Base-by-base conservation (phyloP, 2,888 invertebrate species). In the Drosophila koepferae region DNA sequence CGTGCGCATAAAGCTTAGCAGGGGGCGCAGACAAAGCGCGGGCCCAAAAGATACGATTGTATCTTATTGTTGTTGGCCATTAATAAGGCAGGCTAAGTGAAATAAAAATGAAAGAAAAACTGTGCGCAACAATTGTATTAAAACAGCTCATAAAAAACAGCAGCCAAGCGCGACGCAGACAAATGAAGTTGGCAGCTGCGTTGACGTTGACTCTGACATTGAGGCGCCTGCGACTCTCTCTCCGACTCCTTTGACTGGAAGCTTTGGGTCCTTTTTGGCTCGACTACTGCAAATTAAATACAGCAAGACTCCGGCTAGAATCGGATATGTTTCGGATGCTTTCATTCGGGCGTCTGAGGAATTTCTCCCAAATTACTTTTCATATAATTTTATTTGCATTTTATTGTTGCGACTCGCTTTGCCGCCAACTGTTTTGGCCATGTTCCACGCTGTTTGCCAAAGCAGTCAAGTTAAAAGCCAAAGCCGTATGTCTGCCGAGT, bases 111-210 rank as follows among this genome's bases (percentile, higher is more conserved):
- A 38, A 38, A 36, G 28, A 61, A 74, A 58, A 72, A 44, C 65
- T 54, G 44, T 60, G 59, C 68, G 74, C 72, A 86, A 79, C 86
- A 86, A 86, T 90, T 89, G 86, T 81, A 90, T 90, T 90, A 89
- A 90, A 86, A 65, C 58, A 69, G 53, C 49, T 53, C 68, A 77
- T 76, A 80, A 77, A 75, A 75, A 80, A 75, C 63, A 54, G 63
- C 71, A 58, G 65, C 51, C 53, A 59, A 49, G 51, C 43, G 62
- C 58, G 59, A 62, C 63, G 46, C 58, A 72, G 69, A 77, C 81
- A 77, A 77, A 77, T 77, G 62, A 82, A 80, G 72, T 74, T 81
- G 78, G 65, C 81, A 80, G 63, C 65, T 78, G 74, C 55, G 55
- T 46, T 56, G 63, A 46, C 51, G 28, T 58, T 61, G 48, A 38